Base-by-base conservation (phyloP, 2,797 vertebrate species). In the Taenioides sp. region DNA sequence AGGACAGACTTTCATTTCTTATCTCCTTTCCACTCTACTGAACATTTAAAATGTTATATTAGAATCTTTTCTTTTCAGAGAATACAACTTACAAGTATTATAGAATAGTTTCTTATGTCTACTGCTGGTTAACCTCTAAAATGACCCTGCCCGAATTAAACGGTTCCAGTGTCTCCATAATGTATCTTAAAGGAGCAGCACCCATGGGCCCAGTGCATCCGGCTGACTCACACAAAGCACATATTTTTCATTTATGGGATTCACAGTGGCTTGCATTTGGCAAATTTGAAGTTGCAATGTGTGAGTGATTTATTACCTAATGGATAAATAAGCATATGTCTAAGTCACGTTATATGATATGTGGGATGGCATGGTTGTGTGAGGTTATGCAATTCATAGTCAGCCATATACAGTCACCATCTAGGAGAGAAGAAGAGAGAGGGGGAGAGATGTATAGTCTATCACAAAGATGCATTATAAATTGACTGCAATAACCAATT, bases 141-240 rank as follows among this genome's bases (percentile, higher is more conserved):
- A 80, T 74, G 74, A 73, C 69, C 62, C 71, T 18, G 37, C 22
- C 84, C 78, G 82, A 87, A 86, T 83, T 80, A 83, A 75, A 71
- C 66, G 81, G 82, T 67, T 77, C 63, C 79, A 80, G 28, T 62
- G 60, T 37, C 27, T 60, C 83, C 86, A 27, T 86, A 78, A 88
- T 83, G 78, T 80, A 79, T 80, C 85, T 77, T 77, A 65, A 47
- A 65, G 76, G 68, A 86, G 70, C 75, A 68, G 71, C 11, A 80
- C 80, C 76, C 67, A 73, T 58, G 71, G 71, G 78, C 86, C 82
- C 78, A 70, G 43, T 40, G 65, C 63, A 66, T 83, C 70, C 63
- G 59, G 40, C 70, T 81, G 77, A 86, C 71, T 87, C 83, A 85
- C 75, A 67, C 67, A 74, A 79, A 79, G 65, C 67, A 70, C 58